Evolutionary conservation across 2,113 vertebrate genomes (phyloP).

Genomic region (Australoheros scitulus): DNA sequence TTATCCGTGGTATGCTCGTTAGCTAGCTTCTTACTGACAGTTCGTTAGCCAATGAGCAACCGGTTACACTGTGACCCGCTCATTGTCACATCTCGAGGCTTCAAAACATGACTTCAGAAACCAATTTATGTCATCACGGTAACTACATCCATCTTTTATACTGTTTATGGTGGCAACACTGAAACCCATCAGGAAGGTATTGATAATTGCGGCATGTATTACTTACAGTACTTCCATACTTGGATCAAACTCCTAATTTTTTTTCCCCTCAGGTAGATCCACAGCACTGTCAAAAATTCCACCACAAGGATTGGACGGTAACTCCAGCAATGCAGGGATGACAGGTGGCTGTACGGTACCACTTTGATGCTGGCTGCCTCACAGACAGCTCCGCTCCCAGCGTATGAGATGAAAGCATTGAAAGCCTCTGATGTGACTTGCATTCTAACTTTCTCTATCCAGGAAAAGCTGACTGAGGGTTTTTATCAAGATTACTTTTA

Average conservation of each 20-base stretch:
- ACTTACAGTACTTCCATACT: neutral
- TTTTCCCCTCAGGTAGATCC: neutral
- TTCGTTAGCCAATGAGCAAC: neutral
- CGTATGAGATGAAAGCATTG: neutral
- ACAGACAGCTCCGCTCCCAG: neutral
- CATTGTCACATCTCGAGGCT: too few species aligned
- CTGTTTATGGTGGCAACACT: neutral
- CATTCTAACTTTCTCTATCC: neutral
- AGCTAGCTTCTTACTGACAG: neutral
- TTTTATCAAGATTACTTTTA: neutral
- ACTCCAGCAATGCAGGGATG: neutral
- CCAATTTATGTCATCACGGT: neutral
- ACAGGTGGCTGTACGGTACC: neutral
- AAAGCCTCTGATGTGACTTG: neutral
- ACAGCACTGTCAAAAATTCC: neutral
- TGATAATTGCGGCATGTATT: fast-evolving
- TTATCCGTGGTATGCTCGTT: neutral
- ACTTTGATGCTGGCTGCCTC: slow-evolving; percentile 8
- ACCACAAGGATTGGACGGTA: neutral
- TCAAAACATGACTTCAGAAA: too few species aligned
- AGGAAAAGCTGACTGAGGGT: neutral
- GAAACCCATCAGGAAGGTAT: neutral
- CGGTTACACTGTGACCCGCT: neutral
- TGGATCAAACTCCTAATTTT: neutral
- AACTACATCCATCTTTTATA: neutral